phyloP scores from a whole-genome alignment of 2,888 invertebrate genomes.

The Pachliopta kotzebuea region DNA sequence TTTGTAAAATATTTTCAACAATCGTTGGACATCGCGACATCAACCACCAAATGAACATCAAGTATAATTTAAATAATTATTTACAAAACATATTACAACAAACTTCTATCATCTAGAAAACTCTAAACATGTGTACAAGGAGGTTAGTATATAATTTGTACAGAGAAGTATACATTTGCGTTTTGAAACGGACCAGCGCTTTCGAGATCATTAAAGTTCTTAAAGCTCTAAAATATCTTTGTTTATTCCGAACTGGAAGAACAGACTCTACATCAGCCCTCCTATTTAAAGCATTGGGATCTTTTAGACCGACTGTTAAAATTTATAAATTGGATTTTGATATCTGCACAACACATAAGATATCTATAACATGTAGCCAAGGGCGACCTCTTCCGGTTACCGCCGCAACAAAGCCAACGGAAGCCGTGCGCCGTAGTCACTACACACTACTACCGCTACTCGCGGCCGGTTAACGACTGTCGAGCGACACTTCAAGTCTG shows the following conservation, averaged over 20 bases:
- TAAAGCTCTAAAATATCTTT: slow-evolving; percentile 23
- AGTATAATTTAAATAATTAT: slow-evolving; percentile 23
- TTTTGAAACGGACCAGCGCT: slow-evolving; percentile 18
- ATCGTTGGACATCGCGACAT: slow-evolving; percentile 11
- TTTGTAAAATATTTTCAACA: slow-evolving; percentile 17
- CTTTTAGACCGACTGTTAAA: slow-evolving; percentile 22
- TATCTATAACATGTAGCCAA: slow-evolving; percentile 34
- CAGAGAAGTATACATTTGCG: slow-evolving; percentile 15
- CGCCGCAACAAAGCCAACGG: slow-evolving; percentile 67
- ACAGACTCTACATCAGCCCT: slow-evolving; percentile 9
- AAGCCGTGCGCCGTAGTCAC: slow-evolving; percentile 75
- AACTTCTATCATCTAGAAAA: slow-evolving; percentile 7
- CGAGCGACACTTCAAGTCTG: slow-evolving; percentile 76
- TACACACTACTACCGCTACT: slow-evolving; percentile 66
- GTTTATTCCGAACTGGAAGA: background rate
- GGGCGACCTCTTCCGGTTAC: slow-evolving; percentile 55
- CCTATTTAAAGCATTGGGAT: slow-evolving; percentile 16
- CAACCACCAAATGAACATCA: slow-evolving; percentile 20
- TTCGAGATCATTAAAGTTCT: slow-evolving; percentile 8
- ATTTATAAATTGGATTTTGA: slow-evolving; percentile 27
- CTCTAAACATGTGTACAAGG: slow-evolving; percentile 13
- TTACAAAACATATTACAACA: slow-evolving; percentile 28
- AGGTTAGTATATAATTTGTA: slow-evolving; percentile 20
- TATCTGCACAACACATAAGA: slow-evolving; percentile 35
- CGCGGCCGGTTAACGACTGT: slow-evolving; percentile 54